phyloP scores from a whole-genome alignment of 2,113 vertebrate species.

The Aythya baeri region DNA sequence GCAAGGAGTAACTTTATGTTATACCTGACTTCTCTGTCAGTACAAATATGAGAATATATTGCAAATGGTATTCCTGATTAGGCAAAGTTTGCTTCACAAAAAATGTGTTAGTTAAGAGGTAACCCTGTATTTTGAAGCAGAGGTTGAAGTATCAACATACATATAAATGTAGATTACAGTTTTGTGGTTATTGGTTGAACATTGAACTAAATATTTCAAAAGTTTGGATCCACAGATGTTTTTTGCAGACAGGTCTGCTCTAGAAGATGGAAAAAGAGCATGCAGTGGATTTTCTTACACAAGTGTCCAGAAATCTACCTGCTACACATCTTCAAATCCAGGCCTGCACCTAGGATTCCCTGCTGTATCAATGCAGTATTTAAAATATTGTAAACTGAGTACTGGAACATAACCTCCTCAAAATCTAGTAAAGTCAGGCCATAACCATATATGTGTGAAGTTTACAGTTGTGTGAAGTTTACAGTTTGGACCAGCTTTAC shows the following conservation, averaged over 20 bases:
- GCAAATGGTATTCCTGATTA: not conserved
- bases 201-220: not conserved
- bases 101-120: not conserved
- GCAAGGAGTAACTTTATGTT: not conserved
- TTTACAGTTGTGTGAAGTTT: not conserved
- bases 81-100: not conserved
- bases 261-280: not conserved
- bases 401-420: not conserved
- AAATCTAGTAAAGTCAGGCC: not conserved
- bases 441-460: fast-evolving
- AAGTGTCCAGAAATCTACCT: not conserved
- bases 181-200: not conserved
- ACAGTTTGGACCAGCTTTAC: not conserved
- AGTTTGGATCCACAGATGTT: not conserved
- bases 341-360: not conserved
- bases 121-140: not conserved
- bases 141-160: not conserved
- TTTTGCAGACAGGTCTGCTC: not conserved
- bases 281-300: not conserved
- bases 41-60: not conserved
- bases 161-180: not conserved
- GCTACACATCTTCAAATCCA: not conserved
- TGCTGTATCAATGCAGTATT: not conserved
- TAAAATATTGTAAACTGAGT: not conserved
- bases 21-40: not conserved